These are phyloP conservation scores for Dermatemys mawii DNA, from an alignment of 2,113 vertebrate species.

Conservation along the genomic window DNA sequence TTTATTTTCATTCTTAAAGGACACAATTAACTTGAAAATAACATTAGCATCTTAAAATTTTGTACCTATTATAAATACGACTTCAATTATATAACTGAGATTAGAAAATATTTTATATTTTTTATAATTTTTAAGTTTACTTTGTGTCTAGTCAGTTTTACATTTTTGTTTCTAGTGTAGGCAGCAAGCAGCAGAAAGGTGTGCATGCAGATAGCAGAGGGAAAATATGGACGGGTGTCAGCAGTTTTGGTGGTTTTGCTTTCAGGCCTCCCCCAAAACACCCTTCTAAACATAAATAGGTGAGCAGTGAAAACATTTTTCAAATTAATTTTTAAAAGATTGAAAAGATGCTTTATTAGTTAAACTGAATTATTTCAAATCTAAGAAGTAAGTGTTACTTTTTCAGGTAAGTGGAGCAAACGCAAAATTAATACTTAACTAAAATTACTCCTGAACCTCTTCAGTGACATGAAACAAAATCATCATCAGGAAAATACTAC, in stretches of 20 bases:
- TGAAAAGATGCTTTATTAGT: not conserved
- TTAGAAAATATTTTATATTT: not conserved
- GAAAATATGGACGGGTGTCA: not conserved
- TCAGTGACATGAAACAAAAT: not conserved
- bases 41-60: not conserved
- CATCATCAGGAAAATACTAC: slow-evolving; percentile 9
- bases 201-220: not conserved
- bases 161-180: not conserved
- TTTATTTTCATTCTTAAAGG: not conserved
- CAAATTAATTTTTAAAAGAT: not conserved
- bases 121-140: slow-evolving; percentile 5
- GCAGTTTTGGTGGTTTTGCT: not conserved
- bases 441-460: not conserved
- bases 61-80: not conserved
- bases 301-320: not conserved
- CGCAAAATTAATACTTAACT: not conserved
- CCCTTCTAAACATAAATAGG: not conserved
- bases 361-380: not conserved
- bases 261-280: not conserved
- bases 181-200: not conserved
- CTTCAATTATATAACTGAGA: not conserved
- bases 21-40: not conserved
- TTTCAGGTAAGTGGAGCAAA: not conserved
- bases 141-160: not conserved
- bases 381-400: not conserved